Evolutionary conservation across 2,888 invertebrate genomes (phyloP), one percentile per base, ranked within the genome.

Genomic region (Thalpophila matura): DNA sequence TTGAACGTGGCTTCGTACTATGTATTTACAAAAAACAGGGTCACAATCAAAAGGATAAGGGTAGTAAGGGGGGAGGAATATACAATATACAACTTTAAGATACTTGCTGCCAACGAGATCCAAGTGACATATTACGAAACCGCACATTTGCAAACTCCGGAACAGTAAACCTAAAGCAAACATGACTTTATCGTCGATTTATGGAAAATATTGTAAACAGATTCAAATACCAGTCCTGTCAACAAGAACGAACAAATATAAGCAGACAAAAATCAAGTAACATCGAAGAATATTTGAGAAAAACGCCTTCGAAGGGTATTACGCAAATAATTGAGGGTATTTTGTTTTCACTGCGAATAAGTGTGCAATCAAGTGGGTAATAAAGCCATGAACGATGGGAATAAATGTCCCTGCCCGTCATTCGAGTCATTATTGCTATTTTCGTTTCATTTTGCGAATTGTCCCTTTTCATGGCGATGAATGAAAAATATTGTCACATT

Each of bases 191-290:
- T 59, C 56, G 69, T 31, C 58, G 71, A 74, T 72, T 77, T 76
- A 80, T 74, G 74, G 65, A 77, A 79, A 84, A 80, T 74, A 78
- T 71, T 59, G 79, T 79, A 83, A 80, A 83, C 84, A 83, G 62
- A 73, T 66, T 74, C 72, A 69, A 77, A 81, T 65, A 76, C 72
- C 80, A 74, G 79, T 84, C 74, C 53, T 40, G 65, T 63, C 66
- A 79, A 78, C 74, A 74, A 65, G 65, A 57, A 14, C 10, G 40
- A 50, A 31, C 38, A 62, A 69, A 71, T 33, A 55, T 38, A 49
- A 53, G 55, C 14, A 0, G 2, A 40, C 18, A 20, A 55, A 43
- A 64, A 18, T 43, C 61, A 60, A 46, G 55, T 33, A 24, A 18
- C 5, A 49, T 50, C 9, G 20, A 55, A 37, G 33, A 60, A 56